Percentiles rank a stretch among this genome's conserved stretches.
Conservation (phyloP, 2,797 vertebrate species). For the Chloroceryle amazona region DNA sequence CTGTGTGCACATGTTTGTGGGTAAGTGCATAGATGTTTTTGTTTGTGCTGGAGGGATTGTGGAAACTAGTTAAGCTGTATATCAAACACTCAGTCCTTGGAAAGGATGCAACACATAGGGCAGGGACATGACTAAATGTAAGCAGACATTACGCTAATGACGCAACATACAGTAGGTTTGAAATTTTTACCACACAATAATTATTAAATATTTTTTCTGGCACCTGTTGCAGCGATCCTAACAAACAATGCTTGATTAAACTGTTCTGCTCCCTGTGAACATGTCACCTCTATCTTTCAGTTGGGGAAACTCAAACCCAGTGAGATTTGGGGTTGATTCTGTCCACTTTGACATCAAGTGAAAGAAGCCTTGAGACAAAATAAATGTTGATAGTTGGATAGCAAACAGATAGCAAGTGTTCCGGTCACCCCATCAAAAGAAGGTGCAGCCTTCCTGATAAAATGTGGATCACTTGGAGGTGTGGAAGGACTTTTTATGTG, state of each 20-base stretch:
- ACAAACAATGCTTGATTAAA: neutral
- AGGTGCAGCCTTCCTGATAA: neutral
- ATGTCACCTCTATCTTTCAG: neutral
- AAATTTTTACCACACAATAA: conserved; percentile 11
- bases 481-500: neutral
- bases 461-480: neutral
- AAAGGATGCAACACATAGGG: conserved; percentile 1
- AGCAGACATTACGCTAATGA: neutral
- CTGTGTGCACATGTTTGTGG: neutral
- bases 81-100: neutral
- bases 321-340: neutral
- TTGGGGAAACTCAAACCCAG: neutral
- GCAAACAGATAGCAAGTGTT: neutral
- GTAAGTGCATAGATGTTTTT: neutral
- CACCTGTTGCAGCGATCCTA: conserved; percentile 1
- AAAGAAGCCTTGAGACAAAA: neutral
- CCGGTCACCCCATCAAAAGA: neutral
- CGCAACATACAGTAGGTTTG: neutral
- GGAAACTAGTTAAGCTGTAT: neutral
- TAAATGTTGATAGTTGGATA: neutral
- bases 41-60: neutral
- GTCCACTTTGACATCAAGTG: neutral
- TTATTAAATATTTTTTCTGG: neutral
- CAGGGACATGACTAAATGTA: neutral
- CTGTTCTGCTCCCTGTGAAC: neutral